Conservation (phyloP, 2,888 invertebrate species). For the Trissonchulus sp. region DNA sequence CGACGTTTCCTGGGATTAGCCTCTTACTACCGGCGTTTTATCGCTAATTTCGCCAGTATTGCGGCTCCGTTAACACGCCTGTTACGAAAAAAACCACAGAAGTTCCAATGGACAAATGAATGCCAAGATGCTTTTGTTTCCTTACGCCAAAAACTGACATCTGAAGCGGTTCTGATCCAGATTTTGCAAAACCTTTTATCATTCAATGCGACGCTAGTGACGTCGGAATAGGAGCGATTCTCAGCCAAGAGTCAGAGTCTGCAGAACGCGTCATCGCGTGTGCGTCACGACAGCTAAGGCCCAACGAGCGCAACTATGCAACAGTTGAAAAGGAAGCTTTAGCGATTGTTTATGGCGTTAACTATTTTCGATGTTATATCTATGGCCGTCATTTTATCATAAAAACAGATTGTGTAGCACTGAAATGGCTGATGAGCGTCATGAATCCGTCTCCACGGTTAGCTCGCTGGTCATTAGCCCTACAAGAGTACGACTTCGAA, state of each 20-base stretch:
- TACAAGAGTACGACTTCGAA: no score
- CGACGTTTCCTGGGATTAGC: constrained; percentile 38
- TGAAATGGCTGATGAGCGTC: no score
- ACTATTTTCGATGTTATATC: no score
- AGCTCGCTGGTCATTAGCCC: no score
- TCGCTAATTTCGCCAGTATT: constrained; percentile 36
- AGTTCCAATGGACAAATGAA: constrained; percentile 35
- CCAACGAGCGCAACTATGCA: constrained; percentile 37
- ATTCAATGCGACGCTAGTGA: constrained; percentile 41
- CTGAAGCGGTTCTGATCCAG: constrained; percentile 37
- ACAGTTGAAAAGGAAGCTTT: constrained; percentile 40
- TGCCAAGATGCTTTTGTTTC: constrained; percentile 33
- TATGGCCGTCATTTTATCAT: constrained; percentile 25
- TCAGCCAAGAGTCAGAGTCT: constrained; percentile 36
- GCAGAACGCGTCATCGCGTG: constrained; percentile 40
- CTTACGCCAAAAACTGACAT: constrained; percentile 30
- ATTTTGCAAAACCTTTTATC: constrained; percentile 35
- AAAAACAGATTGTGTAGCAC: constrained; percentile 33
- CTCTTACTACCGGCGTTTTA: constrained; percentile 34
- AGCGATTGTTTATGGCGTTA: constrained; percentile 37
- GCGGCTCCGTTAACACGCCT: constrained; percentile 36
- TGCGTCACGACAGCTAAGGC: constrained; percentile 37
- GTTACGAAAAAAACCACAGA: constrained; percentile 36
- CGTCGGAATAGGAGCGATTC: constrained; percentile 41
- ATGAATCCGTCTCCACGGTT: no score